Conservation (phyloP, 2,113 vertebrate species). For the Laterallus jamaicensis region DNA sequence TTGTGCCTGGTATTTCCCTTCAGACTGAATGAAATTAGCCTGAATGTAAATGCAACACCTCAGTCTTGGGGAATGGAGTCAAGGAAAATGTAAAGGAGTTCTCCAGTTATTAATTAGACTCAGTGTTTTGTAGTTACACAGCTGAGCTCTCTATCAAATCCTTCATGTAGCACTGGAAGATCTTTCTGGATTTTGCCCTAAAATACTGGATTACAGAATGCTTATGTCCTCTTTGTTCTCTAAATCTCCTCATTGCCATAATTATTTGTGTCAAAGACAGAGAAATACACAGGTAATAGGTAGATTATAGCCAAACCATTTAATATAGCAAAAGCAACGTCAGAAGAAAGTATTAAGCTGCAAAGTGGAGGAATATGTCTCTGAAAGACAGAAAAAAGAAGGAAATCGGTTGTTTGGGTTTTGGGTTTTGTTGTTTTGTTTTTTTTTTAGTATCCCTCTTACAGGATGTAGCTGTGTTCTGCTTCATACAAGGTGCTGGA, state of each 20-base stretch:
- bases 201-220: neutral
- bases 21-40: neutral
- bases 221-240: neutral
- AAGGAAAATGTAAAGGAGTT: neutral
- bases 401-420: neutral
- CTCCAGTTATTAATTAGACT: neutral
- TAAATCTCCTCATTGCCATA: neutral
- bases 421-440: too few relatives aligned
- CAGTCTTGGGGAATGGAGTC: neutral
- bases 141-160: neutral
- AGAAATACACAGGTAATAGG: neutral
- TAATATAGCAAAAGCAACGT: neutral
- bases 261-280: neutral
- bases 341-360: neutral
- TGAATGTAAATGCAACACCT: neutral
- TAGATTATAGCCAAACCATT: neutral
- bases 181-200: neutral
- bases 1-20: neutral
- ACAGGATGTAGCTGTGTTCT: fast-evolving
- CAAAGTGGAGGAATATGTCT: neutral
- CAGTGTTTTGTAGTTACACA: neutral
- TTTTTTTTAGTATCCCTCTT: neutral
- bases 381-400: neutral
- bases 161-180: neutral
- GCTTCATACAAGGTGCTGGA: fast-evolving